Conservation (phyloP, 2,888 invertebrate genomes). For the Caenorhabditis panamensis region DNA sequence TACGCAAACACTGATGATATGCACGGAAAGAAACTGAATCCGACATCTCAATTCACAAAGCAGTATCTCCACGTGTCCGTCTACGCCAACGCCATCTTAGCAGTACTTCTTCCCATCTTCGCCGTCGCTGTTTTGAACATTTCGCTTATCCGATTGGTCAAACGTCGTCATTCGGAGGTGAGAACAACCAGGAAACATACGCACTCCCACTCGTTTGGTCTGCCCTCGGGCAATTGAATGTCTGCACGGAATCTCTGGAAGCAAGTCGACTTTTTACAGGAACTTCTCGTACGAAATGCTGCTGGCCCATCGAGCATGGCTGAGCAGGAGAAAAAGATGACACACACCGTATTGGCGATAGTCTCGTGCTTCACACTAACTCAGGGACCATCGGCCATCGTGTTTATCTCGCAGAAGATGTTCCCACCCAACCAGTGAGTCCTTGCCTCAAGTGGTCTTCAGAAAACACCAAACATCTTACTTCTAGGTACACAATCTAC, state of each 20-base stretch:
- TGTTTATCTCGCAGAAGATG: slow-evolving; percentile 63
- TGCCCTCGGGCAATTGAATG: slow-evolving; percentile 10
- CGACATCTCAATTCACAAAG: slow-evolving; percentile 58
- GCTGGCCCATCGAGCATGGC: slow-evolving; percentile 57
- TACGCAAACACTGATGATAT: slow-evolving; percentile 60
- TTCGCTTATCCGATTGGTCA: slow-evolving; percentile 68
- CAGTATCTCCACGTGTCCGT: slow-evolving; percentile 54
- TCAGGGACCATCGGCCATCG: slow-evolving; percentile 69
- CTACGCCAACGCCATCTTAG: slow-evolving; percentile 64
- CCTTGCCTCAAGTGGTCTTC: neutral
- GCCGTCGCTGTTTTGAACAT: slow-evolving; percentile 70
- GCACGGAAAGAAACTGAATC: slow-evolving; percentile 62
- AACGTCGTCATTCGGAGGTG: slow-evolving; percentile 67
- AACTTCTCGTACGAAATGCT: slow-evolving; percentile 61
- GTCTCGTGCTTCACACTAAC: slow-evolving; percentile 73
- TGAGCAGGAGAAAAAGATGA: slow-evolving; percentile 73
- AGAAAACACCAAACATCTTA: neutral
- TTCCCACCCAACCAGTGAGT: slow-evolving; percentile 61
- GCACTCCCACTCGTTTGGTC: slow-evolving; percentile 27
- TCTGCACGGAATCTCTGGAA: slow-evolving; percentile 9
- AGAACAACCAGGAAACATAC: slow-evolving; percentile 4
- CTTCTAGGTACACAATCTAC: slow-evolving; percentile 54
- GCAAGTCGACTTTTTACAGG: slow-evolving; percentile 37
- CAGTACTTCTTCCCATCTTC: slow-evolving; percentile 68
- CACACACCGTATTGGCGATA: slow-evolving; percentile 71